A percentile compares a stretch with the other conserved stretches of the same genome.
These are phyloP conservation scores for Clupea harengus DNA, from an alignment of 2,113 vertebrate species.

Conservation along the genomic window DNA sequence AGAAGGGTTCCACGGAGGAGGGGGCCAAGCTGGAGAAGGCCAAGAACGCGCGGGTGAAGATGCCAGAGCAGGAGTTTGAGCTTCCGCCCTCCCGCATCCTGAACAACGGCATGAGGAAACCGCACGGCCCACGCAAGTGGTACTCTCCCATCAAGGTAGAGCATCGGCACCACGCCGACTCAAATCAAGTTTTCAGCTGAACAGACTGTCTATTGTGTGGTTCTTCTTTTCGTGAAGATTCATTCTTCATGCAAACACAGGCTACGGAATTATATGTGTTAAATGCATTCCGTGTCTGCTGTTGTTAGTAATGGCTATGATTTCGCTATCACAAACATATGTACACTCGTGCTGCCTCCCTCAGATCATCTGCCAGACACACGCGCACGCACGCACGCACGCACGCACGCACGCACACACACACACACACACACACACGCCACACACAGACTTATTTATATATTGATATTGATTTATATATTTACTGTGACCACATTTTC, in stretches of 20 bases:
- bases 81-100: slow-evolving; percentile 76
- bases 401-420: neutral
- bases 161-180: neutral
- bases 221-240: neutral
- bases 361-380: too few species aligned
- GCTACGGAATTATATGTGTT: neutral
- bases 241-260: neutral
- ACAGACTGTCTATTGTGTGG: neutral
- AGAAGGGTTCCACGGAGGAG: slow-evolving; percentile 95
- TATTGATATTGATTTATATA: neutral
- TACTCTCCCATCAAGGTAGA: slow-evolving; percentile 94
- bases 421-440: neutral
- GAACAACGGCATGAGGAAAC: slow-evolving; percentile 79
- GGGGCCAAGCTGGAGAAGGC: slow-evolving; percentile 96
- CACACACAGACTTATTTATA: too few species aligned
- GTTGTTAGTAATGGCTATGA: neutral
- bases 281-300: neutral
- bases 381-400: neutral
- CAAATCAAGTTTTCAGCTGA: neutral
- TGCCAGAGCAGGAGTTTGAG: slow-evolving; percentile 91
- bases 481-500: neutral
- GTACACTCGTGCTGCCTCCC: too few species aligned
- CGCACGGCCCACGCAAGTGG: slow-evolving; percentile 82
- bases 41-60: slow-evolving; percentile 94
- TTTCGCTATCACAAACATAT: neutral